Evolutionary conservation across 2,888 invertebrate species (phyloP).

Genomic region (Drosophila recens): DNA sequence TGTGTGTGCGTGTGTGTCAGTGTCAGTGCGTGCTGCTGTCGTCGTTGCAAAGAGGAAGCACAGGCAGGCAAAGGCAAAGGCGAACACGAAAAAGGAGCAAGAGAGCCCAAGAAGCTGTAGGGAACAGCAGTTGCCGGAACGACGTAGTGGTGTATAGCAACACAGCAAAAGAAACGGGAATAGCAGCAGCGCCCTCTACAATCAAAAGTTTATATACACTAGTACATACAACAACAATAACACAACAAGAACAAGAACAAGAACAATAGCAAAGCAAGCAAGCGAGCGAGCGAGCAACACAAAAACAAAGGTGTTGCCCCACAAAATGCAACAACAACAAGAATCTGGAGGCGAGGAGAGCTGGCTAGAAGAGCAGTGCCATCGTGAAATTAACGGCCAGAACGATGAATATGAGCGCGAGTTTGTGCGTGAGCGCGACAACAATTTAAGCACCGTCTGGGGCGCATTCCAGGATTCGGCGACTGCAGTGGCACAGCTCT

Average conservation of each 20-base stretch:
- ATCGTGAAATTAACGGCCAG: constrained; percentile 89
- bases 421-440: constrained; percentile 86
- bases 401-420: constrained; percentile 90
- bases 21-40: constrained; percentile 56
- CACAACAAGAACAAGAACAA: constrained; percentile 8
- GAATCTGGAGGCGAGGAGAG: constrained; percentile 85
- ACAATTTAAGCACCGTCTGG: constrained; percentile 87
- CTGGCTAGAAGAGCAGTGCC: constrained; percentile 91
- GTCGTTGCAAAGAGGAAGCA: constrained; percentile 60
- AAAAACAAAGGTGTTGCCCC: constrained; percentile 37
- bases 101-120: constrained; percentile 16
- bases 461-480: constrained; percentile 92
- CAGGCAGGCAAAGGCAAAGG: constrained; percentile 26
- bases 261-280: no score
- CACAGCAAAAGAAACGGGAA: constrained; percentile 2
- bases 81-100: constrained; percentile 46
- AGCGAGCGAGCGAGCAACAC: constrained; percentile 7
- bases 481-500: constrained; percentile 91
- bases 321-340: constrained; percentile 63
- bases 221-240: constrained; percentile 10
- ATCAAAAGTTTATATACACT: constrained; percentile 11
- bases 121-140: constrained; percentile 16
- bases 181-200: constrained; percentile 5
- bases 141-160: background rate
- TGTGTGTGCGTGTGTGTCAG: constrained; percentile 31